phyloP scores from a whole-genome alignment of 2,888 invertebrate genomes.

The Notodonta ziczac region DNA sequence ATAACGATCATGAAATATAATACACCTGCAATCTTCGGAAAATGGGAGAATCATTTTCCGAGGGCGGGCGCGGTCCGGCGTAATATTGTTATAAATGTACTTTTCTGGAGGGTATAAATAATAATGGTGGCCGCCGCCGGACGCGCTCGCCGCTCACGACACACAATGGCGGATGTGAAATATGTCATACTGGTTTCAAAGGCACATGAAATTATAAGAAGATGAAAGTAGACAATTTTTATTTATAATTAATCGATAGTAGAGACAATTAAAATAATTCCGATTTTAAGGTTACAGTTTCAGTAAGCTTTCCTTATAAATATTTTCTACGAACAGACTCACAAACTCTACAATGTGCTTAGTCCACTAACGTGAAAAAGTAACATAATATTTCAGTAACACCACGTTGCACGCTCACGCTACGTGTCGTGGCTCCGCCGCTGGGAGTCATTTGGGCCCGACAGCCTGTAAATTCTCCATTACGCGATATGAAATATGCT shows the following conservation, averaged over 20 bases:
- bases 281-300: no score
- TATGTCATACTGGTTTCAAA: neutral
- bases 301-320: no score
- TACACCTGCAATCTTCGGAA: conserved; percentile 84
- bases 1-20: conserved; percentile 85
- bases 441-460: conserved; percentile 81
- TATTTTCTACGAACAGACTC: no score
- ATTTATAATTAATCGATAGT: no score
- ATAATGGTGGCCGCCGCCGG: conserved; percentile 70
- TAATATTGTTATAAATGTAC: conserved; percentile 85
- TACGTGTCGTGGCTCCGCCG: conserved; percentile 61
- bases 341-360: no score
- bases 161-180: conserved; percentile 18
- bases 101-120: conserved; percentile 80
- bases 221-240: no score
- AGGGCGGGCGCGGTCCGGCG: conserved; percentile 82
- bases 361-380: neutral
- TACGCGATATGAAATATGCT: conserved; percentile 84
- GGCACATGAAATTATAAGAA: neutral
- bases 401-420: conserved; percentile 37
- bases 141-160: conserved; percentile 42
- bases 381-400: conserved; percentile 36
- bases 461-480: conserved; percentile 85
- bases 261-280: no score
- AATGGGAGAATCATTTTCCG: conserved; percentile 84